phyloP scores from a whole-genome alignment of 2,888 invertebrate species.

The Cybosia mesomella region DNA sequence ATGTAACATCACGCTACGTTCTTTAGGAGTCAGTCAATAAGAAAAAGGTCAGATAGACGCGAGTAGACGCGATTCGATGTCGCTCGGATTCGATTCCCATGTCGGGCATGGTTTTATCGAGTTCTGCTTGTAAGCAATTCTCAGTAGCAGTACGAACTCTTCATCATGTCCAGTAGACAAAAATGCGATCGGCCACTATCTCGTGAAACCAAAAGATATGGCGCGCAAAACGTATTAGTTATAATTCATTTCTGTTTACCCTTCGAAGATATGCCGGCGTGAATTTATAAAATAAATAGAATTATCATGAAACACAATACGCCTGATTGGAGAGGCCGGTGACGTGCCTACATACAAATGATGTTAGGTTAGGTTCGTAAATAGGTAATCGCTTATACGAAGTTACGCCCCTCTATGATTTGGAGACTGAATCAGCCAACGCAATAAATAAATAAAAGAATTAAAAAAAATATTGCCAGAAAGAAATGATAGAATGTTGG shows the following conservation, averaged over 20 bases:
- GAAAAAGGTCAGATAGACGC: too few species aligned
- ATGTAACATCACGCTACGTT: too few species aligned
- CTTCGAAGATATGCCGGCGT: neutral
- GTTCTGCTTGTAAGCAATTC: too few species aligned
- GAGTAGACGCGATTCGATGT: too few species aligned
- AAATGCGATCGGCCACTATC: neutral
- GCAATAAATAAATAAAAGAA: too few species aligned
- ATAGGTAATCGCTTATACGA: neutral
- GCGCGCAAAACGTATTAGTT: neutral
- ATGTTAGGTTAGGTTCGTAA: neutral
- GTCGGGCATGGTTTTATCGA: too few species aligned
- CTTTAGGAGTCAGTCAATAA: too few species aligned
- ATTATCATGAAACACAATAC: conserved; percentile 1
- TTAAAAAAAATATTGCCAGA: too few species aligned
- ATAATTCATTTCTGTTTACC: neutral
- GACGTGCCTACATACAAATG: neutral
- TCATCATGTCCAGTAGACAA: too few species aligned
- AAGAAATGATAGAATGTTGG: too few species aligned
- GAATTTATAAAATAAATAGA: neutral
- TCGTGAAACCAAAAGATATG: neutral
- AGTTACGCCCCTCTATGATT: neutral
- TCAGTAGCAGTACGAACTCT: too few species aligned
- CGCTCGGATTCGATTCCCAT: too few species aligned
- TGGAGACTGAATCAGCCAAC: neutral
- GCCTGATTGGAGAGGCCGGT: neutral